phyloP scores from a whole-genome alignment of 2,888 invertebrate genomes.

The Carpatolechia fugitivella region DNA sequence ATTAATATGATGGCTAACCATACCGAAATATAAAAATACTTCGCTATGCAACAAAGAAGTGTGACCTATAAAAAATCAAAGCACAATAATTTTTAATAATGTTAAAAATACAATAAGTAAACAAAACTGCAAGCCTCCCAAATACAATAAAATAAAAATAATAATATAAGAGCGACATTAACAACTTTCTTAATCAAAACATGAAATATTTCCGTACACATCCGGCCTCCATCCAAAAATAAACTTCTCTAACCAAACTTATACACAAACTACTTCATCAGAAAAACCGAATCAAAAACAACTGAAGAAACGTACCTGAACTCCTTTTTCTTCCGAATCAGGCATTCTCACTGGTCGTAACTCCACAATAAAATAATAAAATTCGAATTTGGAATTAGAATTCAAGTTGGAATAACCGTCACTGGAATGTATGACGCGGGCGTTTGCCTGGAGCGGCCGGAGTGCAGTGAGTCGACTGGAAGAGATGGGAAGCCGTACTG shows the following conservation, averaged over 20 bases:
- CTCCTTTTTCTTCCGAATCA: slow-evolving; percentile 51
- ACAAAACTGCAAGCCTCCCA: too few relatives aligned
- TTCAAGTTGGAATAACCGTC: not conserved
- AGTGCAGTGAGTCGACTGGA: slow-evolving; percentile 30
- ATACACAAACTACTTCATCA: not conserved
- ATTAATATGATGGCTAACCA: too few relatives aligned
- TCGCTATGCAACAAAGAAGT: too few relatives aligned
- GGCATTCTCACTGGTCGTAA: slow-evolving; percentile 36
- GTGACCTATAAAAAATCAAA: too few relatives aligned
- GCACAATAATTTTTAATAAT: too few relatives aligned
- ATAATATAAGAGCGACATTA: too few relatives aligned
- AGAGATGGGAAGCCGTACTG: slow-evolving; percentile 23
- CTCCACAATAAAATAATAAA: not conserved
- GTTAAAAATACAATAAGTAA: too few relatives aligned
- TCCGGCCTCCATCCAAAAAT: not conserved
- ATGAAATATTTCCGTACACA: not conserved
- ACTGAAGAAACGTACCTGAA: slow-evolving; percentile 53
- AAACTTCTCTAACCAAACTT: not conserved
- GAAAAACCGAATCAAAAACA: not conserved
- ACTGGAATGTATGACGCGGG: slow-evolving; percentile 20
- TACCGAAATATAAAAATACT: too few relatives aligned
- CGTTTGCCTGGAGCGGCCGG: slow-evolving; percentile 23
- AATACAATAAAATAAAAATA: too few relatives aligned
- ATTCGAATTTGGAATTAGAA: not conserved
- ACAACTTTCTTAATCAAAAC: too few relatives aligned